Evolutionary conservation across 2,797 vertebrate species (phyloP), one percentile per base, ranked within the genome.

Genomic region (Anguilla obscura): DNA sequence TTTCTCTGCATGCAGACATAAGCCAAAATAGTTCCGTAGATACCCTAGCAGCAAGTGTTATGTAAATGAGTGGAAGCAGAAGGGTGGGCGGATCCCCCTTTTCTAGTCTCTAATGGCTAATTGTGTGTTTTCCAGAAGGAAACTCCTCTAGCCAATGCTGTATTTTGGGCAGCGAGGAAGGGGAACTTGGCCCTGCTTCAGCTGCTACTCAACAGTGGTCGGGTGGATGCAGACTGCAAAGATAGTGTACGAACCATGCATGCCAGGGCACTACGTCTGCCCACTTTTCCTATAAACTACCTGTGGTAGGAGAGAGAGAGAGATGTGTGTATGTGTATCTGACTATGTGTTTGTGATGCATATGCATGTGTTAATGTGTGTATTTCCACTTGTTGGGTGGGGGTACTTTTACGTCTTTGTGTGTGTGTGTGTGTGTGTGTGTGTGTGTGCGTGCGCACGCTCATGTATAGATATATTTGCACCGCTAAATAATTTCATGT

Each of bases 181-280:
- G 98, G 98, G 93, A 99, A 99, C 95, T 90, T 98, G 96, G 96
- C 98, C 33, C 95, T 99, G 18, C 97, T 99, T 91, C 97, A 98
- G 93, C 96, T 99, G 93, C 95, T 99, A 92, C 93, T 99, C 91
- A 98, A 99, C 96, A 99, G 98, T 0, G 98, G 98, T 1, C 97
- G 98, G 8, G 97, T 99, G 92, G 98, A 99, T 60, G 96, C 97
- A 85, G 98, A 99, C 97, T 99, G 98, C 96, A 98, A 97, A 96
- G 98, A 99, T 96, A 97, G 96, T 91, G 98, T 99, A 98, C 21
- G 97, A 91, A 90, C 85, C 74, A 89, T 93, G 94, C 94, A 94
- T 94, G 94, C 89, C 91, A 90, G 79, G 58, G 89, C 90, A 58
- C 79, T 90, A 91, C 89, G 66, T 92, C 92, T 92, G 86, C 92